A percentile compares a stretch with the other conserved stretches of the same genome.
Conservation (phyloP, 1,140 invertebrate species). For the Drosophila virilis region DNA sequence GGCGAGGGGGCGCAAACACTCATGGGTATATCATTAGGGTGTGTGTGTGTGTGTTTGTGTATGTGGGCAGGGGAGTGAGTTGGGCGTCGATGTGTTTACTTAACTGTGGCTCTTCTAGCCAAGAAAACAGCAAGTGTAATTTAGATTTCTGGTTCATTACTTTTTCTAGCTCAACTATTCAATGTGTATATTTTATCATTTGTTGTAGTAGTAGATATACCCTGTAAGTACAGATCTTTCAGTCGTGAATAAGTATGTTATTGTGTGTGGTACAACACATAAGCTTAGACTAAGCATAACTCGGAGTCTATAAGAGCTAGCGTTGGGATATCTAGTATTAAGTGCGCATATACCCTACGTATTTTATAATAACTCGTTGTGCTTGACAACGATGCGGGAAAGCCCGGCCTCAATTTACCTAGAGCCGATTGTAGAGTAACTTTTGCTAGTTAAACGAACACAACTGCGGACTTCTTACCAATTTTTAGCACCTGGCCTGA, state of each 20-base stretch:
- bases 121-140: constrained; percentile 51
- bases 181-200: constrained; percentile 7
- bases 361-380: no score
- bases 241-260: no score
- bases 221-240: no score
- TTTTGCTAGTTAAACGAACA: neutral
- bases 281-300: no score
- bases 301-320: no score
- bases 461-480: neutral
- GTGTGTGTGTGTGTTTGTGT: neutral
- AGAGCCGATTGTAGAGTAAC: no score
- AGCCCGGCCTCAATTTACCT: no score
- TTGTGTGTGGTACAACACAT: neutral
- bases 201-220: neutral
- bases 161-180: constrained; percentile 22
- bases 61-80: neutral
- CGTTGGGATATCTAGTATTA: no score
- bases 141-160: constrained; percentile 71
- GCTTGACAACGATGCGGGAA: no score
- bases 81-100: constrained; percentile 29
- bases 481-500: neutral
- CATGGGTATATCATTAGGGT: constrained; percentile 51
- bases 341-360: no score
- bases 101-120: constrained; percentile 39
- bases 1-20: constrained; percentile 6